These are phyloP conservation scores for Tetraodon nigroviridis DNA, from an alignment of 2,113 vertebrate genomes.

Conservation along the genomic window DNA sequence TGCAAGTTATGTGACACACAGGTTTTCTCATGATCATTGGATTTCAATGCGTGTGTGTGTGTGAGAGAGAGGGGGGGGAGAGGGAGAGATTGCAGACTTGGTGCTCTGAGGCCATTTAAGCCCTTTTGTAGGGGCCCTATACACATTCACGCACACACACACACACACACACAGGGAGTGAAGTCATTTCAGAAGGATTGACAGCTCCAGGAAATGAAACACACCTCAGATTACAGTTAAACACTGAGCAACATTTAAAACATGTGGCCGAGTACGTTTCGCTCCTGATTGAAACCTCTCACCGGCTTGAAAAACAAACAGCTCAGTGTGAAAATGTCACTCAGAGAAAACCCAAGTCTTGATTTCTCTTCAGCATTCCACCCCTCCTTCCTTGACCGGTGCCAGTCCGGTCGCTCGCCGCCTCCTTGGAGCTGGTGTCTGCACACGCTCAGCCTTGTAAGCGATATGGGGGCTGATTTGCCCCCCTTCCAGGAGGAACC, in stretches of 20 bases:
- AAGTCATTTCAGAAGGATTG: slow-evolving; percentile 59
- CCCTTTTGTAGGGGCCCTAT: slow-evolving; percentile 34
- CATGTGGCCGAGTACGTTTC: slow-evolving; percentile 33
- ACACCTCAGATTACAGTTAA: slow-evolving; percentile 68
- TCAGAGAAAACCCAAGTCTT: slow-evolving; percentile 25
- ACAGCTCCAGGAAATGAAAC: slow-evolving; percentile 71
- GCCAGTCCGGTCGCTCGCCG: background rate
- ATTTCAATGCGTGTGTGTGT: slow-evolving; percentile 42
- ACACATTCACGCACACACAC: slow-evolving; percentile 38
- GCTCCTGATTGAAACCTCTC: slow-evolving; percentile 44
- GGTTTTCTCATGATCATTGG: slow-evolving; percentile 52
- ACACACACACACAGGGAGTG: slow-evolving; percentile 31
- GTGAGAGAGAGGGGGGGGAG: slow-evolving; percentile 7
- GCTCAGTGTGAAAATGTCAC: slow-evolving; percentile 39
- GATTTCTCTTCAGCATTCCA: background rate
- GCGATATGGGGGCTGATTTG: slow-evolving; percentile 29
- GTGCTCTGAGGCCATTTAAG: slow-evolving; percentile 44
- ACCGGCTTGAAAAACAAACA: slow-evolving; percentile 41
- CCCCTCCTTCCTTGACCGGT: background rate
- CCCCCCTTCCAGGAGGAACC: slow-evolving; percentile 25
- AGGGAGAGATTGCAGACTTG: slow-evolving; percentile 43
- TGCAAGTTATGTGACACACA: slow-evolving; percentile 6
- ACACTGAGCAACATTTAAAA: slow-evolving; percentile 53
- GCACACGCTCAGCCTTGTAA: slow-evolving; percentile 6
- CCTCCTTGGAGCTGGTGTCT: slow-evolving; percentile 1